These are phyloP conservation scores for Morpho achilles DNA, from an alignment of 2,888 invertebrate genomes.

Conservation along the genomic window DNA sequence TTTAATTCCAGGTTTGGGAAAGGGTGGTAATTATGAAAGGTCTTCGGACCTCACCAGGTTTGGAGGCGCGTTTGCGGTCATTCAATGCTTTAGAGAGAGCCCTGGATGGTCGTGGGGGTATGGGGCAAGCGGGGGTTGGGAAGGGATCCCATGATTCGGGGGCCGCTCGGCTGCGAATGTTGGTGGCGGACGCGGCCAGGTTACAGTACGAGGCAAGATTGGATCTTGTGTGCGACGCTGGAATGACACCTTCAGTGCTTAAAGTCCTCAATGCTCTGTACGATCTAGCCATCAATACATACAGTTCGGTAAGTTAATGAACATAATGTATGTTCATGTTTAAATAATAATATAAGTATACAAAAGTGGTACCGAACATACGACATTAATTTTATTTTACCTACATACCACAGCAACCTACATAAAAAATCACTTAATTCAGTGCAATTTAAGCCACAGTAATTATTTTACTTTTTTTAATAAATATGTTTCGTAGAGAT, in stretches of 20 bases:
- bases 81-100: constrained; percentile 81
- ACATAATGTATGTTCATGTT: too few species aligned
- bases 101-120: constrained; percentile 81
- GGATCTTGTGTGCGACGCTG: constrained; percentile 62
- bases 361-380: too few species aligned
- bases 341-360: too few species aligned
- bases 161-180: constrained; percentile 66
- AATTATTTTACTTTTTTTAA: too few species aligned
- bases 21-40: constrained; percentile 59
- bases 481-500: too few species aligned
- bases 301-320: constrained; percentile 52
- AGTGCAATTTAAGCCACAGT: too few species aligned
- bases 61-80: constrained; percentile 83
- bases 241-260: constrained; percentile 54
- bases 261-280: constrained; percentile 51
- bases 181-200: constrained; percentile 82
- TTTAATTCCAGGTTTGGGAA: constrained; percentile 81
- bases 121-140: constrained; percentile 78
- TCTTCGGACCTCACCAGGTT: constrained; percentile 59
- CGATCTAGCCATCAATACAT: constrained; percentile 57
- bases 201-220: constrained; percentile 79
- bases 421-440: too few species aligned
- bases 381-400: too few species aligned
- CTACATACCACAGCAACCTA: too few species aligned
- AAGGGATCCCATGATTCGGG: constrained; percentile 74